Conservation (phyloP, 1,140 invertebrate species). For the Bombus pyrosoma region DNA sequence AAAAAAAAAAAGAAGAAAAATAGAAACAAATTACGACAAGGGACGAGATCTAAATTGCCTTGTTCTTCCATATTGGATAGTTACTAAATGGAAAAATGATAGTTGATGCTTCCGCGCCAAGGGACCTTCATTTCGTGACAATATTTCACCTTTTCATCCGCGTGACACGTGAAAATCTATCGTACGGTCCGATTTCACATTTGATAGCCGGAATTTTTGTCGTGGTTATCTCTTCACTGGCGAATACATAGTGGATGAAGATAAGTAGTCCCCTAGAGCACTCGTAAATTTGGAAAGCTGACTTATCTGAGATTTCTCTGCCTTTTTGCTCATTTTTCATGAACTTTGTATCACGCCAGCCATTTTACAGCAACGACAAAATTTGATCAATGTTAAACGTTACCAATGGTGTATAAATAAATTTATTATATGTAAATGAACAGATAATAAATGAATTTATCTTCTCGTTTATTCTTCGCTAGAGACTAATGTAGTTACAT, state of each 20-base stretch:
- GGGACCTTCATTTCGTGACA: neutral
- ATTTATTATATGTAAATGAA: neutral
- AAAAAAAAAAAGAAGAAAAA: neutral
- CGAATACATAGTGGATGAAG: conserved; percentile 4
- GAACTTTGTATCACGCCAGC: neutral
- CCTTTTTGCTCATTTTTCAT: neutral
- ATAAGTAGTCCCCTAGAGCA: conserved; percentile 6
- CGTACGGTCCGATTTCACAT: neutral
- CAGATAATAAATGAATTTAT: no score
- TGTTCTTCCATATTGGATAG: neutral
- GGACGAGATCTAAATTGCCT: neutral
- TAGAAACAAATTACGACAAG: neutral
- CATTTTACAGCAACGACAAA: neutral
- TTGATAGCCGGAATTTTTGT: conserved; percentile 25
- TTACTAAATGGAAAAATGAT: neutral
- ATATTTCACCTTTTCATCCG: conserved; percentile 16
- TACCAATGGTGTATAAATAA: neutral
- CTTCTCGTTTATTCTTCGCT: neutral
- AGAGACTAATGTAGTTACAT: neutral
- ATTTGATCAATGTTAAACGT: neutral
- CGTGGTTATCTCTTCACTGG: conserved; percentile 6
- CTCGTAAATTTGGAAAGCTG: conserved; percentile 35
- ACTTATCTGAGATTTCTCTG: neutral
- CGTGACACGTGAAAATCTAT: conserved; percentile 22
- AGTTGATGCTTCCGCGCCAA: no score